Evolutionary conservation across 1,140 invertebrate genomes (phyloP), one percentile per base, ranked within the genome.

Genomic region (Agraylea sexmaculata): DNA sequence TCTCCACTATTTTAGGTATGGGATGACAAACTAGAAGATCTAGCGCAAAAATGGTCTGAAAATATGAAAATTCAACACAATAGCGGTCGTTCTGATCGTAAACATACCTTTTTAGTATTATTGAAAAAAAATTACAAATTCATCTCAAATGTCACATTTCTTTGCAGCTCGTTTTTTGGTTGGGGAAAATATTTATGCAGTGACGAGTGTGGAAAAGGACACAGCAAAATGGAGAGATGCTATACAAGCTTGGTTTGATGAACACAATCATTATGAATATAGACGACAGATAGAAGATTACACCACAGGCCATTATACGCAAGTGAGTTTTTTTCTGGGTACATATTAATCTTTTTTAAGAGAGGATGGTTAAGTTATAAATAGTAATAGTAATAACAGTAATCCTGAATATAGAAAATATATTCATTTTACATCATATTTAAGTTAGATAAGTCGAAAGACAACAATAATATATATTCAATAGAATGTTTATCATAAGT

Each of bases 41-140:
- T 42, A 8, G 46, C 46, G 5, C 46, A 48, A 42, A 17, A 21
- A 18, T 48, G 40, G 38, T 42, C 46, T 4, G 27, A 48, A 6
- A 15, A 31, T 31, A 31, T 8, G 6, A 31, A 31, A 10, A 6
- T 31, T 6, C 7, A 11, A 15, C 46, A 48, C 21, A 48, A 45
- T 21, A 8, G 18, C 11, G 21, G 40, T 18, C 17, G 38, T 7
- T 17, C 15, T n/a, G 39, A 45, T 42, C 7, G 46, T 48, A 48
- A 39, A n/a, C n/a, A n/a, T n/a, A n/a, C n/a, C n/a, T n/a, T n/a
- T n/a, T n/a, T n/a, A n/a, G n/a, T n/a, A n/a, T n/a, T n/a, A n/a
- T n/a, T n/a, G n/a, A n/a, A n/a, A n/a, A n/a, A n/a, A n/a, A n/a
- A n/a, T n/a, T n/a, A n/a, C n/a, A n/a, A n/a, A n/a, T n/a, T n/a